Evolutionary conservation across 1,140 invertebrate genomes (phyloP), one percentile per base, ranked within the genome.

Genomic region (Dendroctonus ponderosae): DNA sequence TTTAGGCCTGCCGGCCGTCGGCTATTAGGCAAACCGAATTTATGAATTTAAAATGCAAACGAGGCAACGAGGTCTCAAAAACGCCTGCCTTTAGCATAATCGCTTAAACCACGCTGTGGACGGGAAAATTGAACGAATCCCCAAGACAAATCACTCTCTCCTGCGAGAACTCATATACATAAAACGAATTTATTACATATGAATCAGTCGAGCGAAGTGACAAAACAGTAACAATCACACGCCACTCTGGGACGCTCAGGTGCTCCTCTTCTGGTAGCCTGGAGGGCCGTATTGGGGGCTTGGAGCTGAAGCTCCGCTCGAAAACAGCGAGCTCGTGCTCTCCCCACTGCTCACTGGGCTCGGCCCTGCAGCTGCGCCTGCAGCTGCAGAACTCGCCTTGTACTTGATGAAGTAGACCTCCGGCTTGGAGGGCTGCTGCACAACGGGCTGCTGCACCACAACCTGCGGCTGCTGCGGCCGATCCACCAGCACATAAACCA

Each of bases 361-460:
- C 7, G 6, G 7, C 7, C 8, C 48, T 41, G 8, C 51, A 42
- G 9, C 43, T 26, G 9, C 14, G 0, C 11, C 9, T 7, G 40
- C 8, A 6, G 12, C 48, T 2, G 6, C 5, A 12, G 38, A 6
- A 26, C 5, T 42, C 40, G 90, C 91, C 79, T 91, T 92, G 82
- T 92, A 92, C 78, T 89, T 86, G 79, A 93, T 92, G 81, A 92
- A 93, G 83, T 92, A 92, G 26, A 93, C 90, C 80, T 92, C 90
- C 5, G 90, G 90, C 80, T 92, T 92, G 81, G 86, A 87, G 26
- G 90, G 90, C 72, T 91, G 89, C 11, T 90, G 91, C 2, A 90
- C 89, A 37, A 85, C 85, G 9, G 26, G 88, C 87, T 51, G 50
- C 11, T 51, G 50, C 11, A 92, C 86, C 41, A 87, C 82, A 69